Evolutionary conservation across 1,140 invertebrate species (phyloP), one percentile per base, ranked within the genome.

Genomic region (Penaeus japonicus): DNA sequence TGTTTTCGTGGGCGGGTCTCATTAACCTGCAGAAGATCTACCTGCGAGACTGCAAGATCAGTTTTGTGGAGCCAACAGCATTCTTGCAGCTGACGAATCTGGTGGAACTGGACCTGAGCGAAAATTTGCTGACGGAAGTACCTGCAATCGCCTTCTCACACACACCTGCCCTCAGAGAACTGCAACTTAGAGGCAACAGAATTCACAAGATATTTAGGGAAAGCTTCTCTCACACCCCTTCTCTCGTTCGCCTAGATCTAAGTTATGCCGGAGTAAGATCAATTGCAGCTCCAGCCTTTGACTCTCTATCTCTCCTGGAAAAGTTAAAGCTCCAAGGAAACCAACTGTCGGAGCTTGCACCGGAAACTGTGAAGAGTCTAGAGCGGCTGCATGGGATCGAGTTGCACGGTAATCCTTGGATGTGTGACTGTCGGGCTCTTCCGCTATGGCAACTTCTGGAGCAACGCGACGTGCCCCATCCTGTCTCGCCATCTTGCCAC

Each of bases 11-110:
- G 89, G 94, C 96, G 85, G 95, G 95, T 22, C 92, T 98, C 84
- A 94, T 96, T 30, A 97, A 98, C 93, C 93, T 98, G 75, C 97
- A 98, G 91, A 95, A 96, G 91, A 95, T 98, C 78, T 97, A 96
- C 92, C 92, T 98, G 55, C 94, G 95, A 47, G 94, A 95, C 89
- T 97, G 96, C 91, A 94, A 95, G 89, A 94, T 98, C 84, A 95
- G 94, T 91, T 94, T 94, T 89, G 95, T 98, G 86, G 95, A 97
- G 91, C 94, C 95, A 84, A 94, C 94, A 88, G 95, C 97, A 7
- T 97, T 98, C 92, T 94, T 95, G 47, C 96, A 97, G 3, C 93
- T 98, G 27, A 95, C 96, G 7, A 98, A 98, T 92, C 93, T 98
- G 22, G 96, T 98, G 2, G 97, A 98, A 92, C 93, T 98, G 89